These are phyloP conservation scores for Karalla daura DNA, from an alignment of 2,797 vertebrate species.

Conservation along the genomic window DNA sequence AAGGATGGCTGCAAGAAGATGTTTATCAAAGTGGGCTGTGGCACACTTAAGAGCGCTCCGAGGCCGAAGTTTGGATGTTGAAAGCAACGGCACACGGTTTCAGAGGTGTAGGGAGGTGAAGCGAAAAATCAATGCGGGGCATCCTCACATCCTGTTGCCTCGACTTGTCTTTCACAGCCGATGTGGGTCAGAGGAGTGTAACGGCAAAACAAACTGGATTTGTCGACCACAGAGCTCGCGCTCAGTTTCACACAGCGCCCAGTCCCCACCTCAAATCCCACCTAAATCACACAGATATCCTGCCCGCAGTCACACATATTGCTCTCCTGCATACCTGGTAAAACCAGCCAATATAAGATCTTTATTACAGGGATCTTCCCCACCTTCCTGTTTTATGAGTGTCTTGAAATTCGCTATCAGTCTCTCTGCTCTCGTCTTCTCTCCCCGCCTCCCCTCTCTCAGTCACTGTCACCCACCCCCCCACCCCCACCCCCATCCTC, in stretches of 20 bases:
- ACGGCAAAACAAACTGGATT: constrained; percentile 72
- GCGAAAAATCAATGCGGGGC: neutral
- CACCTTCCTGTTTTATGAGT: constrained; percentile 61
- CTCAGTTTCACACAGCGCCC: constrained; percentile 52
- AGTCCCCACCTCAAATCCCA: constrained; percentile 62
- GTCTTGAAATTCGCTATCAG: constrained; percentile 52
- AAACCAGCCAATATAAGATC: constrained; percentile 64
- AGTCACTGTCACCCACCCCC: constrained; percentile 32
- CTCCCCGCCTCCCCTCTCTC: constrained; percentile 33
- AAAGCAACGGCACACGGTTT: neutral
- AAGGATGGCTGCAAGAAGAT: constrained; percentile 40
- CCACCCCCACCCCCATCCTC: neutral
- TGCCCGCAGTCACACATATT: constrained; percentile 69
- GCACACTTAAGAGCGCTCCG: constrained; percentile 44
- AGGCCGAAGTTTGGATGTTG: constrained; percentile 24
- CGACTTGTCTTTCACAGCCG: neutral
- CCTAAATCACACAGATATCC: constrained; percentile 63
- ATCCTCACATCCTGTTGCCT: neutral
- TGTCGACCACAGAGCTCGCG: constrained; percentile 53
- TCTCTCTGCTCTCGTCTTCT: constrained; percentile 32
- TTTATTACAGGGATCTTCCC: constrained; percentile 70
- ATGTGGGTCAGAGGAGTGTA: constrained; percentile 49
- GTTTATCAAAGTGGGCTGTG: constrained; percentile 59
- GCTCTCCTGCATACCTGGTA: constrained; percentile 61
- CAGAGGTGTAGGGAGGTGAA: neutral